These are phyloP conservation scores for Zeugodacus cucurbitae DNA, from an alignment of 1,140 invertebrate species.

Conservation along the genomic window DNA sequence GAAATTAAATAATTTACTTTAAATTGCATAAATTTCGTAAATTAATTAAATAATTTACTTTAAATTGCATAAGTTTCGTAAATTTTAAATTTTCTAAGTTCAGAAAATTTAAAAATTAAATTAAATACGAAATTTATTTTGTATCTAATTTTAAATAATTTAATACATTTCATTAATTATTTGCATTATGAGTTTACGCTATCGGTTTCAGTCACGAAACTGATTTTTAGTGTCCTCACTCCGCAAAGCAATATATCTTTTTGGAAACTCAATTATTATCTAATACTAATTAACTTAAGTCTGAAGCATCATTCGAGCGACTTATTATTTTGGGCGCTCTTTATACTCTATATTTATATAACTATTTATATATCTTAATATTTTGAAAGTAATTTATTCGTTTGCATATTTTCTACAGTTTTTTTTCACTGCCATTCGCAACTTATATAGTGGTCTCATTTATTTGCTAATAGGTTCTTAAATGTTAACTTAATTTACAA, in stretches of 20 bases:
- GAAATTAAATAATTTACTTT: too few species aligned
- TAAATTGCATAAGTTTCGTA: too few species aligned
- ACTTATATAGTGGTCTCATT: slow-evolving; percentile 26
- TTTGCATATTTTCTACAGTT: not conserved
- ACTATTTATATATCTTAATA: not conserved
- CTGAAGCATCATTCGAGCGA: too few species aligned
- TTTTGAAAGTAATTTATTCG: not conserved
- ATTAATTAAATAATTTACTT: too few species aligned
- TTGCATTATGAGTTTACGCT: too few species aligned
- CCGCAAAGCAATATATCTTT: not conserved
- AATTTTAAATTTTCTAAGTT: too few species aligned
- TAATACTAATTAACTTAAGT: not conserved
- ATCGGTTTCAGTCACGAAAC: too few species aligned
- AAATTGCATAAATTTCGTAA: too few species aligned
- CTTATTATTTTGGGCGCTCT: not conserved
- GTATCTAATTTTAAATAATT: too few species aligned
- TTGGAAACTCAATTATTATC: not conserved
- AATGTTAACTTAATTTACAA: not conserved
- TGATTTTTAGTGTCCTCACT: not conserved
- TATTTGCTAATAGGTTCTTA: slow-evolving; percentile 7
- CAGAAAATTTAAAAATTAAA: too few species aligned
- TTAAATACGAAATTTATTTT: too few species aligned
- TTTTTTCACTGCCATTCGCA: not conserved
- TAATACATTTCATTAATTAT: too few species aligned
- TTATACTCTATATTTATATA: not conserved